A percentile compares a stretch with the other conserved stretches of the same genome.
These are phyloP conservation scores for Fragum fragum DNA, from an alignment of 2,888 invertebrate genomes.

Conservation along the genomic window DNA sequence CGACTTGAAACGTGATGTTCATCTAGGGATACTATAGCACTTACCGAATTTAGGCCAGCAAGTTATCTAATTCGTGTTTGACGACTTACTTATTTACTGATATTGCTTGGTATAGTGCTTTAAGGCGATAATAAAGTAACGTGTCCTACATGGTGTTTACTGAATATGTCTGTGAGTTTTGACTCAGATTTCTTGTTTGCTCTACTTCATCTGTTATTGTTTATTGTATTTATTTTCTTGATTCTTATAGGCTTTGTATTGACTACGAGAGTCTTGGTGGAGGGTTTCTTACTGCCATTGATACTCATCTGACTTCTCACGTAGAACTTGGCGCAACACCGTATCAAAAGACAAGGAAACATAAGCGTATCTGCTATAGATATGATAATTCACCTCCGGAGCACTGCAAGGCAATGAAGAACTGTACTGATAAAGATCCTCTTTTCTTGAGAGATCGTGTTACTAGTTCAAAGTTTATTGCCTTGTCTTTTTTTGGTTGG, in stretches of 20 bases:
- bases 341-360: slow-evolving; percentile 19
- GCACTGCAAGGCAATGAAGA: slow-evolving; percentile 27
- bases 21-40: no score
- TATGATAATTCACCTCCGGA: slow-evolving; percentile 34
- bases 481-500: slow-evolving; percentile 50
- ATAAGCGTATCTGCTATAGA: slow-evolving; percentile 31
- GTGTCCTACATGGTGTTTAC: no score
- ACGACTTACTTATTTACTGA: no score
- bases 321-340: background rate
- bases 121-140: no score
- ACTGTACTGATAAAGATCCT: slow-evolving; percentile 33
- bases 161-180: no score
- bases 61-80: no score
- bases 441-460: slow-evolving; percentile 31
- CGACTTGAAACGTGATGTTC: no score
- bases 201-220: no score
- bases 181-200: no score
- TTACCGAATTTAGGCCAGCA: no score
- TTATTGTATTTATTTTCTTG: no score
- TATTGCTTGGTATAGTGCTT: no score
- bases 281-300: slow-evolving; percentile 7
- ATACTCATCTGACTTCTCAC: background rate
- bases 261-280: slow-evolving; percentile 27
- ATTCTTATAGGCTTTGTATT: slow-evolving; percentile 32
- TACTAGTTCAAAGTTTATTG: slow-evolving; percentile 12